Evolutionary conservation across 2,113 vertebrate species (phyloP), one percentile per base, ranked within the genome.

Genomic region (Puntigrus tetrazona): DNA sequence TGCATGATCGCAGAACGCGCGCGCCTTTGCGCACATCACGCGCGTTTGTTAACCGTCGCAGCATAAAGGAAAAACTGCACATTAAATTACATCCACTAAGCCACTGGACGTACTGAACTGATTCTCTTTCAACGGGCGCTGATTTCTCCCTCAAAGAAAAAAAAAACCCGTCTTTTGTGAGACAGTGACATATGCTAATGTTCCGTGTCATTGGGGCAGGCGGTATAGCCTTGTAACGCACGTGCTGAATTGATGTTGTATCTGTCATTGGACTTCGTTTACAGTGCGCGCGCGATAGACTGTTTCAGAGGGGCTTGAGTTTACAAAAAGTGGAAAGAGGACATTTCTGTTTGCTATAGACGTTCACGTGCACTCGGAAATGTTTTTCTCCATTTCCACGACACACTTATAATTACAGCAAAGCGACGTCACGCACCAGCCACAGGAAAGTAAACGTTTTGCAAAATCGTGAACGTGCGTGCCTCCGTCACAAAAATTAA

Each of bases 141-240:
- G 43, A 80, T 81, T 74, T 67, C 79, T 70, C 84, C 43, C 47
- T 85, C 65, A 87, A 85, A 85, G 25, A 29, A 79, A 43, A 69
- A 27, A 80, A 81, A 67, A 70, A 36, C 18, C 18, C 52, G 52
- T 87, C 69, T 84, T 79, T 79, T 85, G 80, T 77, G 65, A 81
- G 63, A 76, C 81, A 84, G 52, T 85, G 77, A 85, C 86, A 83
- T 75, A 83, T 79, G 84, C 82, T 85, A 85, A 88, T 85, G 80
- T 43, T 73, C 63, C 63, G 45, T 79, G 83, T 78, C 84, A 85
- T 57, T 65, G 67, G 13, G 57, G 31, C 82, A 80, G 65, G 57
- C 67, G 25, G 77, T 59, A 70, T 34, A 84, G 70, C 82, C 69
- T 75, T 81, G 70, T 59, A 81, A 59, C 9, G 47, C 57, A 72